These are phyloP conservation scores for Holotrichia oblita DNA, from an alignment of 1,140 invertebrate species.

Conservation along the genomic window DNA sequence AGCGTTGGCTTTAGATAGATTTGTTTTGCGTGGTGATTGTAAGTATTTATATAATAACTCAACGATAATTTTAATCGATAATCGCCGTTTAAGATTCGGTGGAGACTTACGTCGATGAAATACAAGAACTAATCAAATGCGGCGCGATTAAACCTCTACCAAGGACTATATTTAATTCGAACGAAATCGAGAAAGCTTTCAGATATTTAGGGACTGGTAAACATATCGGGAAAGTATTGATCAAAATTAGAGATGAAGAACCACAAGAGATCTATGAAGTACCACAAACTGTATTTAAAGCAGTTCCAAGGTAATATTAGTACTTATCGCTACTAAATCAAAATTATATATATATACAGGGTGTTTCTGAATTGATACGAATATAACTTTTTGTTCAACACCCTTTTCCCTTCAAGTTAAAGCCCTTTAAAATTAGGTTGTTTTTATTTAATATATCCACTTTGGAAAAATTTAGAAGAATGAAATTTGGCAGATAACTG, in stretches of 20 bases:
- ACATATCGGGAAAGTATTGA: constrained; percentile 84
- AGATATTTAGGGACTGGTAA: constrained; percentile 84
- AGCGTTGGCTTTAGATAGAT: constrained; percentile 82
- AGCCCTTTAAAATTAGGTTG: no score
- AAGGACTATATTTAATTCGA: constrained; percentile 66
- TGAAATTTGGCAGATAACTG: no score
- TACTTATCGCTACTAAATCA: no score
- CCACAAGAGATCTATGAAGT: neutral
- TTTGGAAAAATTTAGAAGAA: no score
- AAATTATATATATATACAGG: no score
- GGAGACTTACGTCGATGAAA: neutral
- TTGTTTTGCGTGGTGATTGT: neutral
- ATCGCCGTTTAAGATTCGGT: neutral
- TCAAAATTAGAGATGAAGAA: constrained; percentile 72
- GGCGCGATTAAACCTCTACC: constrained; percentile 74
- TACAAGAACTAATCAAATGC: constrained; percentile 33
- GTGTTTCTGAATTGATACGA: no score
- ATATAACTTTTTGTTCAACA: no score
- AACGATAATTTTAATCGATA: neutral
- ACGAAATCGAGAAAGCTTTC: constrained; percentile 73
- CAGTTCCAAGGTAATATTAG: neutral
- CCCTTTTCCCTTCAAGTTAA: no score
- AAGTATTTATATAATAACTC: neutral
- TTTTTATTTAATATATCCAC: no score
- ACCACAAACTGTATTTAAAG: neutral